Conservation (phyloP, 2,797 vertebrate genomes). For the Premnoplex brunnescens region DNA sequence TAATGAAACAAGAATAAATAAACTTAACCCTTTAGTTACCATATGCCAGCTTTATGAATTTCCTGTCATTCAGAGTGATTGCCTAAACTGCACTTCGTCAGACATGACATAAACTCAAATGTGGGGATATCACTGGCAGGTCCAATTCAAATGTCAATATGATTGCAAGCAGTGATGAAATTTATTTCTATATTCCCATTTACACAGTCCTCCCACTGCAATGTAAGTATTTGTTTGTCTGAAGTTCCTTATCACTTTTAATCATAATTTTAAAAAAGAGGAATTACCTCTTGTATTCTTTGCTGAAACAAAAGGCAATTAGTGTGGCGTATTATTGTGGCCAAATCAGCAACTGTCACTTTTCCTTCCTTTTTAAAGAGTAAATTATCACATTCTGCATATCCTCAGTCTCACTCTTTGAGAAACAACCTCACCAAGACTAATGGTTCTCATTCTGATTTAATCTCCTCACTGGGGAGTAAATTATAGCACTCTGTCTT, state of each 20-base stretch:
- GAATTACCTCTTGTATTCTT: neutral
- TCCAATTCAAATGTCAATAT: neutral
- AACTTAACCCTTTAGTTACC: constrained; percentile 55
- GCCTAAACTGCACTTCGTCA: constrained; percentile 25
- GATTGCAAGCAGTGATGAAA: neutral
- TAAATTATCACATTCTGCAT: neutral
- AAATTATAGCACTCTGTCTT: constrained; percentile 19
- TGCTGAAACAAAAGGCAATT: neutral
- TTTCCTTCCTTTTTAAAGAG: constrained; percentile 7
- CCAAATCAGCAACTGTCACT: neutral
- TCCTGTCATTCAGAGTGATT: constrained; percentile 67
- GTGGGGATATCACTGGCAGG: neutral
- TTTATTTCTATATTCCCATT: constrained; percentile 5
- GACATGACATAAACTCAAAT: neutral
- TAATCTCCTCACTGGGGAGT: neutral
- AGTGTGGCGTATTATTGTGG: neutral
- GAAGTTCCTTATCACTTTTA: constrained; percentile 4
- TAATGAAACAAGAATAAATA: constrained; percentile 66
- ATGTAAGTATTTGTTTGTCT: constrained; percentile 28
- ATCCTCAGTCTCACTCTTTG: neutral
- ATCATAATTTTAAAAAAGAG: neutral
- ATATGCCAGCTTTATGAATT: constrained; percentile 51
- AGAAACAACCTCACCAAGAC: neutral
- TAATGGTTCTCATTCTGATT: constrained; percentile 13
- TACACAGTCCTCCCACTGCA: neutral